These are phyloP conservation scores for Catharus ustulatus DNA, from an alignment of 2,797 vertebrate species.

Conservation along the genomic window DNA sequence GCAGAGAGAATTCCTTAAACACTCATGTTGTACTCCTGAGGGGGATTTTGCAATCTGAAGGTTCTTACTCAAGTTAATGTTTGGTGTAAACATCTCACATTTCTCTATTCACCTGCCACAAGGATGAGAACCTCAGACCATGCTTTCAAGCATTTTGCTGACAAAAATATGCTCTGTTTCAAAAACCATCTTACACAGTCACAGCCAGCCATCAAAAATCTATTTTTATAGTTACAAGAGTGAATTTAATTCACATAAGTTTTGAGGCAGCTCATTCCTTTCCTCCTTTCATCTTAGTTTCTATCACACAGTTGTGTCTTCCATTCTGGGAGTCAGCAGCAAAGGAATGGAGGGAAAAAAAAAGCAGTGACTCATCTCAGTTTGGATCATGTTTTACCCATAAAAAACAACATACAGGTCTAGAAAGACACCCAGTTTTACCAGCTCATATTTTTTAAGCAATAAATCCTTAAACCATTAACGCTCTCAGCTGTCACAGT, in stretches of 20 bases:
- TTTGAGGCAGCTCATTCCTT: background rate
- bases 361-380: background rate
- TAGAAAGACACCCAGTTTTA: background rate
- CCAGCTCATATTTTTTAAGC: background rate
- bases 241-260: background rate
- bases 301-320: background rate
- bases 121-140: background rate
- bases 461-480: background rate
- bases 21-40: background rate
- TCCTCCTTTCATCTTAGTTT: background rate
- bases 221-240: background rate
- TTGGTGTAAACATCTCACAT: background rate
- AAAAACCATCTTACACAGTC: background rate
- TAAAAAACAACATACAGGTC: background rate
- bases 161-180: background rate
- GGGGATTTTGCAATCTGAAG: background rate
- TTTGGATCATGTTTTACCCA: background rate
- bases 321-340: background rate
- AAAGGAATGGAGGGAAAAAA: background rate
- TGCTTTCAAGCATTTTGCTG: background rate
- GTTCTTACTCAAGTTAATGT: background rate
- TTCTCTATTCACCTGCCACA: background rate
- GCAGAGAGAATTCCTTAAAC: background rate
- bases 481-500: background rate
- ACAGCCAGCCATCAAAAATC: background rate